These are phyloP conservation scores for Metaphire vulgaris DNA, from an alignment of 1,140 invertebrate genomes.

Conservation along the genomic window DNA sequence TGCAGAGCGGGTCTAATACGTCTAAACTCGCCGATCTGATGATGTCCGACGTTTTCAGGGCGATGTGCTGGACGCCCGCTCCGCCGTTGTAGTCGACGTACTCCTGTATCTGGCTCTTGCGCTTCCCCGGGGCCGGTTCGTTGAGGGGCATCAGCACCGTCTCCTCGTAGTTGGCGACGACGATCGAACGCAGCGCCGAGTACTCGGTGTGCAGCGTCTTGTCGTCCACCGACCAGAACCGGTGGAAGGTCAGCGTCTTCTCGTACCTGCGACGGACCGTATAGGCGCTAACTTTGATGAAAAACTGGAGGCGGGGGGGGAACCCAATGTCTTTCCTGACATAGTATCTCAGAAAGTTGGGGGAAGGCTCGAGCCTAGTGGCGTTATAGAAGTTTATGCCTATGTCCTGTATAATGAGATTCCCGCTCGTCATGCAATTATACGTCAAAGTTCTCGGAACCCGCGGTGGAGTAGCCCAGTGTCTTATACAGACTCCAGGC, in stretches of 20 bases:
- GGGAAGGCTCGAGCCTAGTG: background rate
- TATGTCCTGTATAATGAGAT: background rate
- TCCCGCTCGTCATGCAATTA: background rate
- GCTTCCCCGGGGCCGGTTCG: slow-evolving; percentile 90
- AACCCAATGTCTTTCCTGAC: background rate
- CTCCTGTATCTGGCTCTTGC: slow-evolving; percentile 95
- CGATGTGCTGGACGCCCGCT: slow-evolving; percentile 95
- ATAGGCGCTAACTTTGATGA: background rate
- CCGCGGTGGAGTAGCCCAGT: too few species aligned
- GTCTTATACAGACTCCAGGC: too few species aligned
- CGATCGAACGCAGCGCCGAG: slow-evolving; percentile 89
- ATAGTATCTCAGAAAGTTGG: background rate
- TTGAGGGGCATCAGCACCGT: slow-evolving; percentile 96
- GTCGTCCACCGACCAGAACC: slow-evolving; percentile 99
- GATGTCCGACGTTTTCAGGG: slow-evolving; percentile 87
- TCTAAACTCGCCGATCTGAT: slow-evolving; percentile 72
- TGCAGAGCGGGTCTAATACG: too few species aligned
- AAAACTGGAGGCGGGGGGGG: background rate
- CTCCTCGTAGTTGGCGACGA: slow-evolving; percentile 95
- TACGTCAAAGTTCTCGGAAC: background rate
- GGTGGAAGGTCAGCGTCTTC: slow-evolving; percentile 83
- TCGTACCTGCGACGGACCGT: slow-evolving; percentile 66
- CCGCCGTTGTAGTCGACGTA: slow-evolving; percentile 98
- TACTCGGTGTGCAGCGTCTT: slow-evolving; percentile 91
- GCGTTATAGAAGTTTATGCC: background rate